Evolutionary conservation across 1,140 invertebrate genomes (phyloP).

Genomic region (Bombus difficillimus): DNA sequence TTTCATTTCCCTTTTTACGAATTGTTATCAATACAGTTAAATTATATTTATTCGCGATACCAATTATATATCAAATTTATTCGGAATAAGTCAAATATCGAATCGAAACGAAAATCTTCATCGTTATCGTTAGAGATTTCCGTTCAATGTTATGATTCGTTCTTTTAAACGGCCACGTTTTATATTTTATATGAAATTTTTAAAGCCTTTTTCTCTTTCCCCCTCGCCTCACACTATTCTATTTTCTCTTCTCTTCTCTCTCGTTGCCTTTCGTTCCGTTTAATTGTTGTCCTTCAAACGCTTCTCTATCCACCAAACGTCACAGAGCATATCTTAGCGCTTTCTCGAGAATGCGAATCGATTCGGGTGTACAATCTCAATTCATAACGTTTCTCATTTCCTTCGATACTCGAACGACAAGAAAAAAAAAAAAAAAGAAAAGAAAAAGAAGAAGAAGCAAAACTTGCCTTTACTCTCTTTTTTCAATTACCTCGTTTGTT

Average conservation of each 20-base stretch:
- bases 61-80: neutral
- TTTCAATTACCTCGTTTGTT: neutral
- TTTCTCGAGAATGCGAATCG: slow-evolving; percentile 33
- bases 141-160: too few relatives aligned
- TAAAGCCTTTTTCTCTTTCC: neutral
- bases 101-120: neutral
- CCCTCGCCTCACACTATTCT: slow-evolving; percentile 2
- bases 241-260: slow-evolving; percentile 13
- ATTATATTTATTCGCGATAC: neutral
- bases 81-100: neutral
- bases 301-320: slow-evolving; percentile 21
- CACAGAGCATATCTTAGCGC: slow-evolving; percentile 15
- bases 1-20: neutral
- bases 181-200: slow-evolving; percentile 30
- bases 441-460: neutral
- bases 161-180: neutral
- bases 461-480: neutral
- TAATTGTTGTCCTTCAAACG: slow-evolving; percentile 1
- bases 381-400: neutral
- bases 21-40: neutral
- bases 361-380: slow-evolving; percentile 18
- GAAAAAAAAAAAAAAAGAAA: neutral
- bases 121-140: neutral
- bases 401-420: neutral
- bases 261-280: slow-evolving; percentile 10